Evolutionary conservation across 1,140 invertebrate species (phyloP).

Genomic region (Bathynomus jamesi): DNA sequence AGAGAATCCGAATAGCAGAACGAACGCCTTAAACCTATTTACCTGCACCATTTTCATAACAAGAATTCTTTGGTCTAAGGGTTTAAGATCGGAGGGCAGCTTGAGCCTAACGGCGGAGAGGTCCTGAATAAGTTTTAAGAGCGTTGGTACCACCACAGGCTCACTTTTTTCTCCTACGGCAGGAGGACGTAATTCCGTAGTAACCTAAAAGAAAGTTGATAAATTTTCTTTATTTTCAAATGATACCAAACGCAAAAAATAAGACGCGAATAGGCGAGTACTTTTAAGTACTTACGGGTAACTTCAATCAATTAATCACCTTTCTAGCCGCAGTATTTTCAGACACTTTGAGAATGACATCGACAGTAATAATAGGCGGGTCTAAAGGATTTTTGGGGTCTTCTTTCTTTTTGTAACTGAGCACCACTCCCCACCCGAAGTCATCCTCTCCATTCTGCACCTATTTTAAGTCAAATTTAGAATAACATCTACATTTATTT

Average conservation of each 20-base stretch:
- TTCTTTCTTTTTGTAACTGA: constrained; percentile 78
- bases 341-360: constrained; percentile 72
- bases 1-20: neutral
- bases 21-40: constrained; percentile 19
- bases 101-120: constrained; percentile 85
- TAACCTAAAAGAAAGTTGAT: constrained; percentile 10
- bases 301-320: constrained; percentile 48
- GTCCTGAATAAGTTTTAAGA: constrained; percentile 70
- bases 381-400: constrained; percentile 43
- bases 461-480: too few species aligned
- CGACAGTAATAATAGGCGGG: constrained; percentile 58
- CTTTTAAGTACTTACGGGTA: neutral
- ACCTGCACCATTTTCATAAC: constrained; percentile 76
- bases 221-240: neutral
- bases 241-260: neutral
- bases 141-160: constrained; percentile 80
- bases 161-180: constrained; percentile 58
- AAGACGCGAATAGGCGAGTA: too few species aligned
- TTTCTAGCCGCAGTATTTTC: constrained; percentile 46
- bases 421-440: constrained; percentile 93
- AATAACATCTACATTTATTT: too few species aligned
- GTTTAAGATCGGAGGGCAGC: constrained; percentile 72
- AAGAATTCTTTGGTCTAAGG: constrained; percentile 68
- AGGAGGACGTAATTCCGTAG: constrained; percentile 39
- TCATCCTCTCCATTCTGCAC: constrained; percentile 75